Conservation (phyloP, 2,888 invertebrate genomes). For the Pristionchus maxplancki region DNA sequence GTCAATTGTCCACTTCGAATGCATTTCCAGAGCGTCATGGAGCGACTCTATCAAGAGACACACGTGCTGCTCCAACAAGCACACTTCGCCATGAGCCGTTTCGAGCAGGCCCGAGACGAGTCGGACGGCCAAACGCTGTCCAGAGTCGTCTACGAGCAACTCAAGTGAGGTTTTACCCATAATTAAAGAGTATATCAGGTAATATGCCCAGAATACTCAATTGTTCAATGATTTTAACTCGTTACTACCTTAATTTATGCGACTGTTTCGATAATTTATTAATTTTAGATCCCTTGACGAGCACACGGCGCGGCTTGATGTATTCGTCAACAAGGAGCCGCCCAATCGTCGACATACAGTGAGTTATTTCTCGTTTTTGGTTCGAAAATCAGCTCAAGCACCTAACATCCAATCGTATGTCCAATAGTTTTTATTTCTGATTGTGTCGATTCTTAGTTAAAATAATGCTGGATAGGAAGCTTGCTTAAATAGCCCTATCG, state of each 20-base stretch:
- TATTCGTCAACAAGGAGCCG: slow-evolving; percentile 68
- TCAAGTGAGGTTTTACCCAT: slow-evolving; percentile 64
- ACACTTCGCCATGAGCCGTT: slow-evolving; percentile 64
- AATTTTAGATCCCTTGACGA: slow-evolving; percentile 63
- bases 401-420: too few relatives aligned
- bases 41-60: slow-evolving; percentile 72
- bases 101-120: slow-evolving; percentile 70
- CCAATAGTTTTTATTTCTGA: too few relatives aligned
- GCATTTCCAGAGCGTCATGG: slow-evolving; percentile 66
- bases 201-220: neutral
- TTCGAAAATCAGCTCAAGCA: slow-evolving; percentile 62
- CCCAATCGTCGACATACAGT: slow-evolving; percentile 64
- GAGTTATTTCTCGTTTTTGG: slow-evolving; percentile 48
- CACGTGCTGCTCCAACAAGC: slow-evolving; percentile 67
- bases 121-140: slow-evolving; percentile 70
- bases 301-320: slow-evolving; percentile 64
- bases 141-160: slow-evolving; percentile 66
- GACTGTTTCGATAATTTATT: neutral
- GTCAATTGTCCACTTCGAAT: neutral
- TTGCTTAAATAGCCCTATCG: too few relatives aligned
- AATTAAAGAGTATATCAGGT: neutral
- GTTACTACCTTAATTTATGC: neutral
- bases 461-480: too few relatives aligned
- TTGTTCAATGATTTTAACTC: neutral
- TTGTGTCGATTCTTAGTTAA: too few relatives aligned